These are phyloP conservation scores for Periphyllus acericola DNA, from an alignment of 2,888 invertebrate species.

Conservation along the genomic window DNA sequence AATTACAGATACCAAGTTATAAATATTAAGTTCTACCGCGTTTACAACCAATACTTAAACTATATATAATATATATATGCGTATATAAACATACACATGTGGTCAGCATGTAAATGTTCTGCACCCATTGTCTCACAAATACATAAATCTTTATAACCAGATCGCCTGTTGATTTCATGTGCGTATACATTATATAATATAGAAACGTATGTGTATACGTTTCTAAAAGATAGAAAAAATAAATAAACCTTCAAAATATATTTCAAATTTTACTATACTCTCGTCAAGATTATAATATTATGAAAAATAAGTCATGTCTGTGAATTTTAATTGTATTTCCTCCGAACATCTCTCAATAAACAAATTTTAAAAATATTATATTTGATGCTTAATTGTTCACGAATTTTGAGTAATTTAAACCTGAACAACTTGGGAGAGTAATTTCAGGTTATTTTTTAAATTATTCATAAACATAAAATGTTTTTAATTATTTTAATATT, in stretches of 20 bases:
- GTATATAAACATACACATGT: no score
- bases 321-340: not conserved
- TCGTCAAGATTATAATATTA: not conserved
- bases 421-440: not conserved
- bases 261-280: not conserved
- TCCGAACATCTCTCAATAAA: not conserved
- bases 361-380: not conserved
- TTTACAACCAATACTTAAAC: conserved; percentile 37
- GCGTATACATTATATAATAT: no score
- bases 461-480: not conserved
- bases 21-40: conserved; percentile 39
- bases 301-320: not conserved
- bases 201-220: not conserved
- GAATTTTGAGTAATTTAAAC: not conserved
- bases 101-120: conserved; percentile 46
- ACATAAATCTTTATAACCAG: conserved; percentile 49
- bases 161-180: conserved; percentile 37
- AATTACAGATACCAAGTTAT: conserved; percentile 50
- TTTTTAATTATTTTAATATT: not conserved
- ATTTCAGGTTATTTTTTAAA: not conserved
- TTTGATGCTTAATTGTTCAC: not conserved
- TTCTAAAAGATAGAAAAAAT: not conserved
- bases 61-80: not conserved
- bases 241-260: not conserved
- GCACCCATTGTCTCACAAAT: conserved; percentile 38